phyloP scores from a whole-genome alignment of 2,888 invertebrate species.

The Hybos culiciformis region DNA sequence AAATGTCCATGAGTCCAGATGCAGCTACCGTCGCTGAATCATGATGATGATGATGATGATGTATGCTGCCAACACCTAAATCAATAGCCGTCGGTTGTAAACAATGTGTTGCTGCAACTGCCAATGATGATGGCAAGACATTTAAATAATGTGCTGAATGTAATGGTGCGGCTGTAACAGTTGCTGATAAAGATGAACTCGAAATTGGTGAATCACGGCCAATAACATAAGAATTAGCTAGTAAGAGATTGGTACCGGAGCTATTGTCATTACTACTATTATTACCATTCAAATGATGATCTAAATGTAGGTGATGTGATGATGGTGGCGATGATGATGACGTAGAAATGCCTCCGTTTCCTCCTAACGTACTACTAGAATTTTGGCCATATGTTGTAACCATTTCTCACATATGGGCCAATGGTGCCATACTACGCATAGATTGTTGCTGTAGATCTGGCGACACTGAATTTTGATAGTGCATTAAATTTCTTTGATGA shows the following conservation, averaged over 20 bases:
- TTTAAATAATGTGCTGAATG: not conserved
- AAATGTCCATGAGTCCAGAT: conserved; percentile 33
- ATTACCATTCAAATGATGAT: conserved; percentile 11
- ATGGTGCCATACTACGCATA: conserved; percentile 35
- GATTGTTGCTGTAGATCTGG: conserved; percentile 33
- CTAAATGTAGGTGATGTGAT: conserved; percentile 10
- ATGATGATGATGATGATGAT: conserved; percentile 11
- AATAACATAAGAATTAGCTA: not conserved
- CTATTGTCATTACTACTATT: conserved; percentile 13
- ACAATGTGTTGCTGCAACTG: not conserved
- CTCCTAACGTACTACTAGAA: conserved; percentile 13
- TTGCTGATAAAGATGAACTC: conserved; percentile 19
- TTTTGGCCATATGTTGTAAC: conserved; percentile 23
- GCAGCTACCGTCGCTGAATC: conserved; percentile 18
- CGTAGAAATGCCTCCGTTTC: conserved; percentile 13
- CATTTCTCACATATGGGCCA: conserved; percentile 38
- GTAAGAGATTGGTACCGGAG: conserved; percentile 10
- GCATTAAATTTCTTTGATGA: conserved; percentile 33
- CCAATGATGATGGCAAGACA: not conserved
- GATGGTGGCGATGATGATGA: conserved; percentile 13
- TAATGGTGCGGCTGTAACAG: conserved; percentile 16
- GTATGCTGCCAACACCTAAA: conserved; percentile 9
- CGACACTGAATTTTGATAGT: conserved; percentile 32
- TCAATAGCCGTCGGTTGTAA: conserved; percentile 8
- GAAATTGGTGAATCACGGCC: conserved; percentile 13